These are phyloP conservation scores for Tipula unca DNA, from an alignment of 2,888 invertebrate genomes.

Conservation along the genomic window DNA sequence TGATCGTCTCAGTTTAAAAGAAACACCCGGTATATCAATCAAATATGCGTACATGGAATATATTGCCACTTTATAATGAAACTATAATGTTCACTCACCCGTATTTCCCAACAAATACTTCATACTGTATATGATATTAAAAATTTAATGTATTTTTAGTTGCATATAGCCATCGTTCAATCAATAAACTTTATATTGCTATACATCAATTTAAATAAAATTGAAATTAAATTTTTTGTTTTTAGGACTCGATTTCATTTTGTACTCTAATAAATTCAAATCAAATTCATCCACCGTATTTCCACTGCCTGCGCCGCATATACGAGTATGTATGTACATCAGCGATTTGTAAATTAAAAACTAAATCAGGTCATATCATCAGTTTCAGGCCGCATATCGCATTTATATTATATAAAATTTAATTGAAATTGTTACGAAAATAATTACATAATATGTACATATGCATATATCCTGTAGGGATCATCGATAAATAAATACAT, in stretches of 20 bases:
- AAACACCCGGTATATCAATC: no score
- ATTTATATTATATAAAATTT: background rate
- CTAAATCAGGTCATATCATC: background rate
- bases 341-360: background rate
- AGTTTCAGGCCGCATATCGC: background rate
- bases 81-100: no score
- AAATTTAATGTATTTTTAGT: no score
- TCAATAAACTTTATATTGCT: background rate
- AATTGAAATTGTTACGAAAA: background rate
- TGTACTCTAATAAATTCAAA: background rate
- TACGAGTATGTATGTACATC: background rate
- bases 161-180: no score
- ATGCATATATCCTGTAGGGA: background rate
- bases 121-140: no score
- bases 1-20: no score
- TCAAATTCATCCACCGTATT: background rate
- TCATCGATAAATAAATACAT: no score
- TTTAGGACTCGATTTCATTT: background rate
- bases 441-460: background rate
- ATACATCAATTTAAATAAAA: background rate
- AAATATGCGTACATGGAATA: no score
- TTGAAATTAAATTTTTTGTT: background rate
- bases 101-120: no score
- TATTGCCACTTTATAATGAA: no score
- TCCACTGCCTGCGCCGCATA: background rate